Percentiles rank a stretch among this genome's conserved stretches.
These are phyloP conservation scores for Pseudanteris insignis DNA, from an alignment of 2,888 invertebrate species.

Conservation along the genomic window DNA sequence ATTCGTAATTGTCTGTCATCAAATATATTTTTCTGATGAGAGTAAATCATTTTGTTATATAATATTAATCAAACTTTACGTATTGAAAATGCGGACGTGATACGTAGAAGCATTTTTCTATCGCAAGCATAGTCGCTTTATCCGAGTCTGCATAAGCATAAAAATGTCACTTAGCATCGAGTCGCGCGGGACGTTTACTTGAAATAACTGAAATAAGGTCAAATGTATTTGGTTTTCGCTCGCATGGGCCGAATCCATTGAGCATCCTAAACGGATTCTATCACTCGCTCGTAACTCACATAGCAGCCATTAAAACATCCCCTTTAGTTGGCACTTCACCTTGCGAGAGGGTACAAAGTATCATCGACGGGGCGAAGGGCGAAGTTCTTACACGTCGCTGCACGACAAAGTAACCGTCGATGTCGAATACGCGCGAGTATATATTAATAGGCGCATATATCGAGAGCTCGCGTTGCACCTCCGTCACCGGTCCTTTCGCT, in stretches of 20 bases:
- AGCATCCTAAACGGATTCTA: neutral
- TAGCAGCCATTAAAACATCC: slow-evolving; percentile 58
- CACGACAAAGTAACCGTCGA: slow-evolving; percentile 60
- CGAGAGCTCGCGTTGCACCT: slow-evolving; percentile 23
- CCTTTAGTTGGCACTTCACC: slow-evolving; percentile 63
- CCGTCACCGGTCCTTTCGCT: slow-evolving; percentile 29
- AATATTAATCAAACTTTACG: too few species aligned
- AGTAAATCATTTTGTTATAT: too few species aligned
- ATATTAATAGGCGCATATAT: slow-evolving; percentile 56
- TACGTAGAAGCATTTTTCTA: too few species aligned
- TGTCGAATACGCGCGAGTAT: slow-evolving; percentile 49
- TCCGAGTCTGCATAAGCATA: too few species aligned
- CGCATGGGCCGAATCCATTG: neutral
- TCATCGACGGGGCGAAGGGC: slow-evolving; percentile 47
- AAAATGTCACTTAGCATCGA: too few species aligned
- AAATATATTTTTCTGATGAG: too few species aligned
- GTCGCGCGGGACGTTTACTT: too few species aligned
- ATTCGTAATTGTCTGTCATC: too few species aligned
- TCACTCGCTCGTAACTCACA: slow-evolving; percentile 4
- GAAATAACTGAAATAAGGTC: neutral
- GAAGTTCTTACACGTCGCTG: slow-evolving; percentile 62
- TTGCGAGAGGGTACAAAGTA: slow-evolving; percentile 58
- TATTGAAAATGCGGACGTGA: too few species aligned
- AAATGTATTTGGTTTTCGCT: neutral
- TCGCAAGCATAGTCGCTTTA: too few species aligned